phyloP scores from a whole-genome alignment of 1,140 invertebrate species.

The Brachionus plicatilis region DNA sequence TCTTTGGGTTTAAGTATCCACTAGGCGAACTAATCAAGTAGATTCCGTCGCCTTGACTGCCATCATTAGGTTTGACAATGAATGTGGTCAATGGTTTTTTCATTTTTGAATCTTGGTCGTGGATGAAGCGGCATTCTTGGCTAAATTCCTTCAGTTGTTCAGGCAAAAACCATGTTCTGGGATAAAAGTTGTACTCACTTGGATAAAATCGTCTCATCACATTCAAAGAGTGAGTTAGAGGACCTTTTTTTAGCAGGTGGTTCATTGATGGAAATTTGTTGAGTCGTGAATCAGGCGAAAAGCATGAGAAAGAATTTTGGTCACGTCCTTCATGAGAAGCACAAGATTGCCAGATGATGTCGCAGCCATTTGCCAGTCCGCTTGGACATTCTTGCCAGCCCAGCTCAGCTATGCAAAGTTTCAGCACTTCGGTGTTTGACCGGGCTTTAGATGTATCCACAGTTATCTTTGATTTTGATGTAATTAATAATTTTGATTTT shows the following conservation, averaged over 20 bases:
- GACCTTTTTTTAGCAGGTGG: constrained; percentile 57
- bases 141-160: constrained; percentile 55
- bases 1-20: constrained; percentile 46
- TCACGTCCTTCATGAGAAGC: constrained; percentile 27
- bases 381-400: constrained; percentile 45
- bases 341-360: constrained; percentile 36
- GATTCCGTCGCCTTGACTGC: constrained; percentile 59
- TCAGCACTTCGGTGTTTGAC: constrained; percentile 50
- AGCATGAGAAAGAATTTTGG: not conserved
- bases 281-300: not conserved
- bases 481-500: not conserved
- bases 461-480: constrained; percentile 43
- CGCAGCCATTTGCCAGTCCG: constrained; percentile 25
- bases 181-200: constrained; percentile 58
- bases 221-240: constrained; percentile 55
- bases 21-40: constrained; percentile 55
- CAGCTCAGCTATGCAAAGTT: constrained; percentile 48
- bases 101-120: constrained; percentile 39
- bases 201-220: constrained; percentile 57
- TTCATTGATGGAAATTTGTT: constrained; percentile 46
- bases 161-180: constrained; percentile 58
- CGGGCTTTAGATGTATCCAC: constrained; percentile 52
- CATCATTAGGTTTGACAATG: constrained; percentile 59
- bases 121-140: constrained; percentile 42
- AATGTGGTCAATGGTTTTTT: constrained; percentile 48